These are phyloP conservation scores for Stenoptilia bipunctidactyla DNA, from an alignment of 2,888 invertebrate genomes.

Conservation along the genomic window DNA sequence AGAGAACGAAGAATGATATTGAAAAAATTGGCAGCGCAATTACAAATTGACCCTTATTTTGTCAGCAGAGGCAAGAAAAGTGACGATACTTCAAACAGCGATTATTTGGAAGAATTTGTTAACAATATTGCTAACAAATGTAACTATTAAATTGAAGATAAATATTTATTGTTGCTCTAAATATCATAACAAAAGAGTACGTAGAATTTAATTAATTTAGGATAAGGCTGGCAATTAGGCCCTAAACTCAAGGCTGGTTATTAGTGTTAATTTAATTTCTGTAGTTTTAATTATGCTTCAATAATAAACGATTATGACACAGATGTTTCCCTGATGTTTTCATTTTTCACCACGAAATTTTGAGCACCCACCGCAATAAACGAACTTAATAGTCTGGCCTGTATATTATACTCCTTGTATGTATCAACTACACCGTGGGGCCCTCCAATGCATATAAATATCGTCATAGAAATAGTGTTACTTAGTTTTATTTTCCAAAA, in stretches of 20 bases:
- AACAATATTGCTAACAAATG: slow-evolving; percentile 40
- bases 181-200: no score
- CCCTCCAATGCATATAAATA: no score
- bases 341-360: no score
- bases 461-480: no score
- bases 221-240: not conserved
- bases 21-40: slow-evolving; percentile 49
- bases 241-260: slow-evolving; percentile 1
- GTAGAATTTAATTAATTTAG: not conserved
- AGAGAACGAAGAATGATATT: slow-evolving; percentile 47
- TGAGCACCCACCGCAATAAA: no score
- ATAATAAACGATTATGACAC: no score
- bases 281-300: no score
- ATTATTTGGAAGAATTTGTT: slow-evolving; percentile 36
- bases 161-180: slow-evolving; percentile 7
- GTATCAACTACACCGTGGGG: no score
- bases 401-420: no score
- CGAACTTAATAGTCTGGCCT: no score
- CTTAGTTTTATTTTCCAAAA: no score
- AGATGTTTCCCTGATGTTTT: no score
- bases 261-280: not conserved
- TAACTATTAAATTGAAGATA: slow-evolving; percentile 19
- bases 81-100: slow-evolving; percentile 19
- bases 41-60: slow-evolving; percentile 57
- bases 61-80: slow-evolving; percentile 56